These are phyloP conservation scores for Apodemia zela DNA, from an alignment of 2,888 invertebrate species.

Conservation along the genomic window DNA sequence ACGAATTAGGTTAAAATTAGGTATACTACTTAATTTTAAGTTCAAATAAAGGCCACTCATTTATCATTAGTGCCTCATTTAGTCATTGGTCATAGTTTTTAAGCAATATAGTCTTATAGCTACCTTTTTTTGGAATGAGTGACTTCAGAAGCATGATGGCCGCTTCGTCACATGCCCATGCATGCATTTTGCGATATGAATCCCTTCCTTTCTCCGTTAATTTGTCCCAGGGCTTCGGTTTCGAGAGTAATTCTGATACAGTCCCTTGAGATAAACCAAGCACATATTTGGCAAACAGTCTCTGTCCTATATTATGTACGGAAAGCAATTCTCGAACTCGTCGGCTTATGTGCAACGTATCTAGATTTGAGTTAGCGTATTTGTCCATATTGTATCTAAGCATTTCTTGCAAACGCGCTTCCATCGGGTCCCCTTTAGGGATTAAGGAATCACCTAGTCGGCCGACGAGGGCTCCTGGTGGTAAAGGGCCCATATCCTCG, in stretches of 20 bases:
- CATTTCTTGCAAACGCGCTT: constrained; percentile 95
- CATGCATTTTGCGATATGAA: constrained; percentile 99
- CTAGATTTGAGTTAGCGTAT: constrained; percentile 94
- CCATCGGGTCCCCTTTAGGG: constrained; percentile 96
- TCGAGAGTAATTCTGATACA: constrained; percentile 97
- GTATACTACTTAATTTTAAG: background rate
- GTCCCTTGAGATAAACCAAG: constrained; percentile 98
- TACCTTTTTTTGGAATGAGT: constrained; percentile 98
- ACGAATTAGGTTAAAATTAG: background rate
- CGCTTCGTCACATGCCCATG: constrained; percentile 98
- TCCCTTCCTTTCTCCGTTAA: constrained; percentile 99
- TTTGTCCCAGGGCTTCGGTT: constrained; percentile 99
- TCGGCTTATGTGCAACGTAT: constrained; percentile 96
- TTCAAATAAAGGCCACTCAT: background rate
- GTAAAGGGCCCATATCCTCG: constrained; percentile 87
- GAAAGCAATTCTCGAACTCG: constrained; percentile 95
- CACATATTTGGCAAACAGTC: constrained; percentile 98
- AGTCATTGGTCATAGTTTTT: constrained; percentile 12
- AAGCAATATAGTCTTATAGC: constrained; percentile 50
- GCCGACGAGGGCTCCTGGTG: constrained; percentile 91
- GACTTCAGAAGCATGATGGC: constrained; percentile 98
- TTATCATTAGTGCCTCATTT: background rate
- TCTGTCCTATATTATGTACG: constrained; percentile 98
- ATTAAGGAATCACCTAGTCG: constrained; percentile 93
- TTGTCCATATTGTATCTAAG: constrained; percentile 97